These are phyloP conservation scores for Ophonus ardosiacus DNA, from an alignment of 2,888 invertebrate genomes.

Conservation along the genomic window DNA sequence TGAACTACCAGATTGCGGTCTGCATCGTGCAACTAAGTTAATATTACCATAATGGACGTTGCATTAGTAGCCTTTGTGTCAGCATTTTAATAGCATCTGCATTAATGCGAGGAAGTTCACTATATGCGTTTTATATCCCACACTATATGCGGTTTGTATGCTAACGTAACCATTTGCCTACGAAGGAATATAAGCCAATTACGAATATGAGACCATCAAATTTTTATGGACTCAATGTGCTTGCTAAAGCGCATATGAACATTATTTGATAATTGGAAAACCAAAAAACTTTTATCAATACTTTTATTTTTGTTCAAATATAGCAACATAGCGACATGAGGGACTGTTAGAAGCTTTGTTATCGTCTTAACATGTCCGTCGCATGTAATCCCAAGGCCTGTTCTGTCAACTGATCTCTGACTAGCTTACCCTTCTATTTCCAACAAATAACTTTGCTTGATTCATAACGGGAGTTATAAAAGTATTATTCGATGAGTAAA, in stretches of 20 bases:
- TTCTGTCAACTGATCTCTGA: too few relatives aligned
- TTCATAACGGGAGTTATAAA: too few relatives aligned
- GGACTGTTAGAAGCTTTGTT: too few relatives aligned
- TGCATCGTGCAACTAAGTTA: background rate
- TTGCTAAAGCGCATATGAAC: background rate
- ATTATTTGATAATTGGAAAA: background rate
- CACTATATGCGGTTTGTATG: background rate
- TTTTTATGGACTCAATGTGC: background rate
- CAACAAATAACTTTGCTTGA: too few relatives aligned
- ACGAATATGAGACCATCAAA: background rate
- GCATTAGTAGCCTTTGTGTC: constrained; percentile 30
- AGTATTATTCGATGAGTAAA: too few relatives aligned
- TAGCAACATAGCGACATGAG: too few relatives aligned
- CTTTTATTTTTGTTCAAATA: too few relatives aligned
- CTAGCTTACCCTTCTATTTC: too few relatives aligned
- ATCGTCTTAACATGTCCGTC: too few relatives aligned
- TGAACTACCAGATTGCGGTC: constrained; percentile 20
- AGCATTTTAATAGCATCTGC: background rate
- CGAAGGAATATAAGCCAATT: background rate
- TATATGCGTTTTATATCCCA: background rate
- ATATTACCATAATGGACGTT: constrained; percentile 25
- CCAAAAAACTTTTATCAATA: background rate
- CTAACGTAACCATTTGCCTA: background rate
- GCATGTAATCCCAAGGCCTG: too few relatives aligned
- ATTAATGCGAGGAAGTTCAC: constrained; percentile 4